Base-by-base conservation (phyloP, 2,888 invertebrate genomes). In the Deilephila porcellus region DNA sequence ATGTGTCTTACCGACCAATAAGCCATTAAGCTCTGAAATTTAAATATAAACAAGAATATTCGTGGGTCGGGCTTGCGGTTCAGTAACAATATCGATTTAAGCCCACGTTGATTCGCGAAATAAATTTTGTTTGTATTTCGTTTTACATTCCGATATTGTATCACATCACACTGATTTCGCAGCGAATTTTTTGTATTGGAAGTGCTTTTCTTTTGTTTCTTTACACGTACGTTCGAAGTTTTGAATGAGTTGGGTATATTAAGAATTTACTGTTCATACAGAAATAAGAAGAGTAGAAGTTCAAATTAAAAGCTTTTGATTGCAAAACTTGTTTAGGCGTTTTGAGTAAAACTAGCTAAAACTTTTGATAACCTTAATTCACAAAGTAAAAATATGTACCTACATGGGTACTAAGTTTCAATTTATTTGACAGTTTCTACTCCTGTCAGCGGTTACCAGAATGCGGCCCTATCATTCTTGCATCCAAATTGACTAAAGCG, bases 41-140 rank as follows among this genome's bases (percentile, higher is more conserved):
- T 67, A 67, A 67, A 67, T 67, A 67, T 52, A 52, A 67, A 52
- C 45, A 52, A 67, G 67, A 45, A 52, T 52, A 67, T 67, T 67
- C 45, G 45, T 25, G 67, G 25, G 52, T 37, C 37, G 37, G 20
- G 37, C 45, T 64, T 20, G 64, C 20, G 37, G 20, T 64, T n/a
- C 64, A 64, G 63, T 37, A 17, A 14, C 67, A 20, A 67, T 67
- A 52, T 77, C 77, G 76, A 79, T 82, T 81, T 78, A 78, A 80
- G 73, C 75, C 73, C 71, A n/a, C 70, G 76, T 78, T 81, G 81
- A 81, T 81, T 79, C 79, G 75, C 74, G 63, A 74, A 77, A 78
- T 73, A 56, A 76, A 77, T 74, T 76, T 78, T 74, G 25, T 52
- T 52, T 67, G 56, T 71, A 52, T 63, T 73, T 72, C 19, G 20